Conservation (phyloP, 1,140 invertebrate species). For the Venustaconcha ellipsiformis region DNA sequence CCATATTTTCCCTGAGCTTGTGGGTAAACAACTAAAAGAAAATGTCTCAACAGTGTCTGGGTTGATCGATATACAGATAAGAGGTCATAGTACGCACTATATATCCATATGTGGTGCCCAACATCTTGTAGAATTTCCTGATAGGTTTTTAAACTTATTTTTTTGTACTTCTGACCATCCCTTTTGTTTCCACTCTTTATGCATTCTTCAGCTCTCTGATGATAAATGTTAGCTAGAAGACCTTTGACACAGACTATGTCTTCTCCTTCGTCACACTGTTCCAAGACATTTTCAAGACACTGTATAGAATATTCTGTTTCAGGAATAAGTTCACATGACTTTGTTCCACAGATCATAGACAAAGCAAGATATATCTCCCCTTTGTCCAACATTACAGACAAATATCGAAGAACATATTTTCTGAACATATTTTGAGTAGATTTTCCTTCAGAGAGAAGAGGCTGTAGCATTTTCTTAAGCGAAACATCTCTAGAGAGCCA, state of each 20-base stretch:
- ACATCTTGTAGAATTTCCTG: neutral
- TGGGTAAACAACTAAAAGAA: too few relatives aligned
- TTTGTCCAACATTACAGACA: conserved; percentile 10
- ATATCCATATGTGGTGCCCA: neutral
- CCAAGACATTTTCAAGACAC: neutral
- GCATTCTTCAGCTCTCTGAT: neutral
- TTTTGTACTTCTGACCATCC: neutral
- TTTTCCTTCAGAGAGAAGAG: neutral
- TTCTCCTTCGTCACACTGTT: neutral
- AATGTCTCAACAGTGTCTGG: too few relatives aligned
- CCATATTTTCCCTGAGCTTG: too few relatives aligned
- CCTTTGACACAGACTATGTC: neutral
- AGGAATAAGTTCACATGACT: neutral
- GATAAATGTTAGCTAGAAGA: conserved; percentile 7
- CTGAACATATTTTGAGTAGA: neutral
- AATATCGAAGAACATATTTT: neutral
- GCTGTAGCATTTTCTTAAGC: neutral
- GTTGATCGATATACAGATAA: neutral
- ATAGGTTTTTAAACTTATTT: conserved; percentile 2
- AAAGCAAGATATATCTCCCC: conserved; percentile 8
- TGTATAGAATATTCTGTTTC: neutral
- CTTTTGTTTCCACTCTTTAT: neutral
- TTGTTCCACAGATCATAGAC: neutral
- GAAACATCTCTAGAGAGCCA: conserved; percentile 13
- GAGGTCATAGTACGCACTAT: conserved; percentile 11